Evolutionary conservation across 2,888 invertebrate genomes (phyloP).

Genomic region (Hyalella azteca): DNA sequence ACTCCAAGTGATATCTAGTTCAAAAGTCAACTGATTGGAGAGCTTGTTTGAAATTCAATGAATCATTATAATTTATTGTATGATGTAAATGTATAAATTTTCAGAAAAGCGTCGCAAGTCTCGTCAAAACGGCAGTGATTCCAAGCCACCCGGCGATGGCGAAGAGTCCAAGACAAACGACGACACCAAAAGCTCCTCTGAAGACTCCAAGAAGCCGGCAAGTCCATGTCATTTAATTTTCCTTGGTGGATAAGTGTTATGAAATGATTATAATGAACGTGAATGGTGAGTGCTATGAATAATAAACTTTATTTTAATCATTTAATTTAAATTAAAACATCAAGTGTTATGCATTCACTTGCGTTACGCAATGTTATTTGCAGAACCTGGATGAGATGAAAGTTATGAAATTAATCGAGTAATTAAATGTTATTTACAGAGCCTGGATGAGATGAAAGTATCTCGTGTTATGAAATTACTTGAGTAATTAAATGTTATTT

Average conservation of each 20-base stretch:
- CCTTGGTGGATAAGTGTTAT: no score
- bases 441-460: not conserved
- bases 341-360: no score
- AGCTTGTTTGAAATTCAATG: no score
- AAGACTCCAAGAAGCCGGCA: not conserved
- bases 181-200: not conserved
- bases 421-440: not conserved
- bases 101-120: conserved; percentile 55
- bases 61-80: no score
- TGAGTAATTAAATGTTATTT: conserved; percentile 41
- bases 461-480: not conserved
- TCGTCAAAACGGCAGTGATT: conserved; percentile 44
- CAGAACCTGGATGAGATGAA: not conserved
- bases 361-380: no score
- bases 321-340: no score
- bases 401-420: not conserved
- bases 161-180: not conserved
- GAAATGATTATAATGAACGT: not conserved
- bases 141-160: conserved; percentile 3
- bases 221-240: no score
- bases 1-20: no score
- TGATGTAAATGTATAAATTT: no score
- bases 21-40: no score
- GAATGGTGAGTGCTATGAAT: not conserved
- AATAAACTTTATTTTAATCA: no score